A percentile compares a stretch with the other conserved stretches of the same genome.
Conservation (phyloP, 2,113 vertebrate species). For the Proteles cristata region DNA sequence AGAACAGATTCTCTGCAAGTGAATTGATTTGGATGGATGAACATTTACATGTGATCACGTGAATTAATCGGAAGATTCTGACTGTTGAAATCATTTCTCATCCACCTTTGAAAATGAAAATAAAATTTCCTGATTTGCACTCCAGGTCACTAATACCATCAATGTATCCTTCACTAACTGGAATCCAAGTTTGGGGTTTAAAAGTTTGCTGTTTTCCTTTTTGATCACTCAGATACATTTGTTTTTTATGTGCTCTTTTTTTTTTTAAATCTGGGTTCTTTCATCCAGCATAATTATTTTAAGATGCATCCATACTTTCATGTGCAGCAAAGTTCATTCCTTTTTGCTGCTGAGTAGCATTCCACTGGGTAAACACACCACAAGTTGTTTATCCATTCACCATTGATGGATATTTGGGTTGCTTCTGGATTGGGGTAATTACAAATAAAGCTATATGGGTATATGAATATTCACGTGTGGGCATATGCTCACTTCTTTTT, state of each 20-base stretch:
- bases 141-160: background rate
- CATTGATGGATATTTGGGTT: background rate
- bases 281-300: background rate
- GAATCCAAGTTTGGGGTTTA: background rate
- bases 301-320: background rate
- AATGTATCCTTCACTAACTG: background rate
- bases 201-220: background rate
- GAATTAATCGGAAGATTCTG: background rate
- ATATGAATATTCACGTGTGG: background rate
- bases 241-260: background rate
- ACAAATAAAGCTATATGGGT: background rate
- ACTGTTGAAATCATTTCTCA: background rate
- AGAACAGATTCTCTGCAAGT: background rate
- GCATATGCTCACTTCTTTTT: background rate
- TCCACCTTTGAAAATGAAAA: constrained; percentile 11
- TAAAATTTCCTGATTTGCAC: background rate
- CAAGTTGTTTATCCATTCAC: background rate
- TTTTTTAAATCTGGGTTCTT: background rate
- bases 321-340: background rate
- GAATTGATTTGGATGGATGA: background rate
- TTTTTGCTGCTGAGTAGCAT: background rate
- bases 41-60: background rate
- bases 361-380: background rate
- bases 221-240: background rate
- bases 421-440: background rate